Evolutionary conservation across 2,888 invertebrate genomes (phyloP), one percentile per base, ranked within the genome.

Genomic region (Siphonodentalium dalli): DNA sequence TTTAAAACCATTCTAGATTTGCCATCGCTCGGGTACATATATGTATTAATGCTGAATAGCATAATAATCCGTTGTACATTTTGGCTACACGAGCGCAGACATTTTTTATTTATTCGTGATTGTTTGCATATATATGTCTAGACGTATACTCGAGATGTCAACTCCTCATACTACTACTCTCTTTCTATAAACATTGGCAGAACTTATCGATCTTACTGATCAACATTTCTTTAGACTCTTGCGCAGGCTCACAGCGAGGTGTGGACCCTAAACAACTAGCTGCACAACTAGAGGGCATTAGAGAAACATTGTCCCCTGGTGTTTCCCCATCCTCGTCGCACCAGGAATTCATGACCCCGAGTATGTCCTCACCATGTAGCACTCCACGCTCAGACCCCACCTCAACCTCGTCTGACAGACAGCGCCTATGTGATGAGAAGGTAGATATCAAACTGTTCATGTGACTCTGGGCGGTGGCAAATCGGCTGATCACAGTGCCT

Each of bases 181-280:
- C n/a, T n/a, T n/a, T n/a, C n/a, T n/a, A n/a, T n/a, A n/a, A n/a
- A n/a, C n/a, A n/a, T n/a, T n/a, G n/a, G n/a, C n/a, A n/a, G n/a
- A n/a, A n/a, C n/a, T n/a, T n/a, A n/a, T n/a, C n/a, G n/a, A n/a
- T n/a, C n/a, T n/a, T n/a, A n/a, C n/a, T n/a, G n/a, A n/a, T n/a
- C n/a, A n/a, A n/a, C n/a, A n/a, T n/a, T 26, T 24, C 39, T 42
- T 20, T 39, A 67, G 63, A 64, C 27, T 54, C 49, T 35, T 57
- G 55, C 24, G 24, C 48, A 5, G 58, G 55, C 37, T 46, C 54
- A n/a, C 58, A 65, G 23, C 66, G 68, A 35, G 78, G 75, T 28
- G 66, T 78, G n/a, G 78, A 78, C 56, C 77, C 78, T 3, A 63
- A 70, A 26, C 66, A 72, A 49, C 58, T 78, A 43, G 78, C 77